Evolutionary conservation across 2,113 vertebrate genomes (phyloP), one percentile per base, ranked within the genome.

Genomic region (Sapajus apella): DNA sequence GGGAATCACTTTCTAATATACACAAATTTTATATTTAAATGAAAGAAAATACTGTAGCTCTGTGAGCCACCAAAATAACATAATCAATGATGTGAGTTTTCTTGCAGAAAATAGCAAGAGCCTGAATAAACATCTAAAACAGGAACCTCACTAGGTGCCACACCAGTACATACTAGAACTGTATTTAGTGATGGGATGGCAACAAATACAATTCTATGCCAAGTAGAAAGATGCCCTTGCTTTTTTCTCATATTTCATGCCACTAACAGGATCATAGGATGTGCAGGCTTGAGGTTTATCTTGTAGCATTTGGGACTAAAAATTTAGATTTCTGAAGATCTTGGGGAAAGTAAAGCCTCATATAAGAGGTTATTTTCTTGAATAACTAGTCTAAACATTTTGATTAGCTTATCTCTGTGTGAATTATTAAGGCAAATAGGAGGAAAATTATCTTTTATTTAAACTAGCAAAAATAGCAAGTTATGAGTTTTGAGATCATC

Each of bases 71-170:
- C 10, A 45, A 72, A 20, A 87, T 35, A 50, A 55, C 35, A 50
- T 23, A 88, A 75, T 81, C 16, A 83, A 25, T 61, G 32, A 72
- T 89, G 52, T 23, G 32, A 73, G 12, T 82, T 86, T 52, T 23
- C n/a, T 64, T 37, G 35, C 37, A 97, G 47, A 96, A 96, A 96
- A 75, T 72, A n/a, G n/a, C 13, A 55, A 45, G 27, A 35, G 2
- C 11, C 7, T 50, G 37, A 88, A 76, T 6, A 43, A 92, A 52
- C 7, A 72, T 50, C 23, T 85, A 76, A 77, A 84, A 45, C 18
- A 18, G 64, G 6, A 91, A 12, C 14, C 23, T 56, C 8, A 10
- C 8, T 55, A 5, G 9, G 8, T 55, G 16, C 10, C 55, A 43
- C 16, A 45, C 4, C 8, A 83, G 32, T 30, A 56, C 16, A 58